phyloP scores from a whole-genome alignment of 2,113 vertebrate species.

The Conger conger region DNA sequence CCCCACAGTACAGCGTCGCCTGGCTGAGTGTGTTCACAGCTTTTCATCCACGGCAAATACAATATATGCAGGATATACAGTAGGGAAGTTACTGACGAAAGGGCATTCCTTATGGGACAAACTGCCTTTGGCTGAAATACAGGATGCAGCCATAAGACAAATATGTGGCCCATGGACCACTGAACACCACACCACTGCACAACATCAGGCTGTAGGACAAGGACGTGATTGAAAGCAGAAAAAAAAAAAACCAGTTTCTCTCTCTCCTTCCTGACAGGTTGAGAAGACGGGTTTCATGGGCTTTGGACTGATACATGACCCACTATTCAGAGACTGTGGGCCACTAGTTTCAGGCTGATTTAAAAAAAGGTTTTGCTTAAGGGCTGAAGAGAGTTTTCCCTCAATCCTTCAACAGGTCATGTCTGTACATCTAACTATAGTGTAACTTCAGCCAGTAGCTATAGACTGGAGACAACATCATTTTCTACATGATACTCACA shows the following conservation, averaged over 20 bases:
- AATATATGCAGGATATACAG: too few species aligned
- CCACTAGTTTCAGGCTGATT: background rate
- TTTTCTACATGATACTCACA: conserved; percentile 19
- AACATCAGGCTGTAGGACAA: background rate
- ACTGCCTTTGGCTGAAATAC: too few species aligned
- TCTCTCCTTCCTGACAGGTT: too few species aligned
- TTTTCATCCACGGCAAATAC: too few species aligned
- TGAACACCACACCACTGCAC: background rate
- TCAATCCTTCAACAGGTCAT: background rate
- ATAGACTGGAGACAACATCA: conserved; percentile 4
- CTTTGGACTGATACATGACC: too few species aligned
- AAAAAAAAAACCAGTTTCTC: too few species aligned
- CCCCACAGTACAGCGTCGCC: background rate
- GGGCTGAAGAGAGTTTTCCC: background rate
- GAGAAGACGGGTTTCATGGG: too few species aligned
- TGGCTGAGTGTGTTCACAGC: background rate
- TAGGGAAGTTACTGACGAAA: too few species aligned
- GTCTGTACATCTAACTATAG: background rate
- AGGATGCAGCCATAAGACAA: background rate
- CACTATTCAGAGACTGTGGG: background rate
- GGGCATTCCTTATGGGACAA: too few species aligned
- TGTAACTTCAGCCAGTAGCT: background rate
- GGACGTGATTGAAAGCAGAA: too few species aligned
- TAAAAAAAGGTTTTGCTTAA: background rate
- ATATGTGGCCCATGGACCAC: background rate